Conservation (phyloP, 2,888 invertebrate genomes). For the Abscondita cerata region DNA sequence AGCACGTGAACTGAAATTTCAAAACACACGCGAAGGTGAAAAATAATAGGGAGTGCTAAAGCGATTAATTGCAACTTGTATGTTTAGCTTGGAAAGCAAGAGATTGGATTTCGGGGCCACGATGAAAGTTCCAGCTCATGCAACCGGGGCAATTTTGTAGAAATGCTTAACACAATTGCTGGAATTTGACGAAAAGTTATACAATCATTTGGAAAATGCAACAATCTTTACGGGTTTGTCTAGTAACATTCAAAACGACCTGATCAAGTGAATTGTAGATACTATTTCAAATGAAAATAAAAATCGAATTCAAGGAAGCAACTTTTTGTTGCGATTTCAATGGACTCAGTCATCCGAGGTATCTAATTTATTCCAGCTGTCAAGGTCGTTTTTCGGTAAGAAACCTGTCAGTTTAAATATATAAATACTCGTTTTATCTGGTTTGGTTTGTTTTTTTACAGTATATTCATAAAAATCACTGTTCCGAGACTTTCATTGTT, state of each 20-base stretch:
- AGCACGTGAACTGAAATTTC: too few species aligned
- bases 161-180: constrained; percentile 27
- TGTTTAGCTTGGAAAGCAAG: constrained; percentile 32
- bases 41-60: constrained; percentile 37
- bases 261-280: constrained; percentile 30
- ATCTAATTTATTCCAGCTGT: constrained; percentile 37
- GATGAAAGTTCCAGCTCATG: constrained; percentile 30
- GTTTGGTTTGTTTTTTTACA: too few species aligned
- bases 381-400: constrained; percentile 20
- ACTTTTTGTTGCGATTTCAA: constrained; percentile 36
- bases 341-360: constrained; percentile 37
- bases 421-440: too few species aligned
- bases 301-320: constrained; percentile 24
- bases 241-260: constrained; percentile 40
- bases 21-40: constrained; percentile 33
- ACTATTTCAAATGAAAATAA: constrained; percentile 33
- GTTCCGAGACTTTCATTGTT: too few species aligned
- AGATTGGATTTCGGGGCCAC: constrained; percentile 32
- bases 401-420: too few species aligned
- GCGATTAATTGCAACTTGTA: constrained; percentile 27
- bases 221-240: constrained; percentile 39
- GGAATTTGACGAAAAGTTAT: constrained; percentile 27
- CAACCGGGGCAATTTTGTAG: constrained; percentile 41
- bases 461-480: too few species aligned
- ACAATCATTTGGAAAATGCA: constrained; percentile 35